A percentile compares a stretch with the other conserved stretches of the same genome.
Conservation (phyloP, 2,797 vertebrate species). For the Anas bahamensis region DNA sequence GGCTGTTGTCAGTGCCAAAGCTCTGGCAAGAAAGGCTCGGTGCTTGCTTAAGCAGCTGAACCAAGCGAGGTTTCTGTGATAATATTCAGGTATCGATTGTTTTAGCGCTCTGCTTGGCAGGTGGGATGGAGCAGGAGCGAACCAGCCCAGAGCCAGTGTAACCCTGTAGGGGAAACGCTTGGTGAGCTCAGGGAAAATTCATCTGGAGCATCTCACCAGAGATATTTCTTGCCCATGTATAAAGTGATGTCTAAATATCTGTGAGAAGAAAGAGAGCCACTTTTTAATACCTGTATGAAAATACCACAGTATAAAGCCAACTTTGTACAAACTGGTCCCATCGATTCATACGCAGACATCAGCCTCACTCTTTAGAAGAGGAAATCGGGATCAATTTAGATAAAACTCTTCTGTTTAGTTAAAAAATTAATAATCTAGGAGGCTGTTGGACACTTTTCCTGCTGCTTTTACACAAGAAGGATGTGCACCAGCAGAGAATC, state of each 20-base stretch:
- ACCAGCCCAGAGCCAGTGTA: not conserved
- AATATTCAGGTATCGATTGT: not conserved
- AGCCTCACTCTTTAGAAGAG: not conserved
- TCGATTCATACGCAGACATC: not conserved
- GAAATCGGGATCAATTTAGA: not conserved
- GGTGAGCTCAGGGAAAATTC: not conserved
- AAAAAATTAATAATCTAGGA: not conserved
- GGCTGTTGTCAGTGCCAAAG: not conserved
- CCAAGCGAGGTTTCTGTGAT: not conserved
- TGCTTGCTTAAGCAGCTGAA: not conserved
- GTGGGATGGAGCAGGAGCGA: not conserved
- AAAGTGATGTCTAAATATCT: not conserved
- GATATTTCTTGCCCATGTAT: not conserved
- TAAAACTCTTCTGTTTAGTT: not conserved
- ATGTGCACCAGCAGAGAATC: not conserved
- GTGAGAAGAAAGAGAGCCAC: not conserved
- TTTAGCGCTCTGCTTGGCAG: not conserved
- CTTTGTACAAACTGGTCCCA: not conserved
- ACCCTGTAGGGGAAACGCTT: not conserved
- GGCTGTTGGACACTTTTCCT: not conserved
- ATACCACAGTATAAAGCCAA: not conserved
- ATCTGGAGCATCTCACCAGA: not conserved
- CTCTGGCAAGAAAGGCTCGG: not conserved
- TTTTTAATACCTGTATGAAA: not conserved
- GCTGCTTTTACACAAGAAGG: not conserved